Base-by-base conservation (phyloP, 2,888 invertebrate genomes). In the Leptopilina syphax region DNA sequence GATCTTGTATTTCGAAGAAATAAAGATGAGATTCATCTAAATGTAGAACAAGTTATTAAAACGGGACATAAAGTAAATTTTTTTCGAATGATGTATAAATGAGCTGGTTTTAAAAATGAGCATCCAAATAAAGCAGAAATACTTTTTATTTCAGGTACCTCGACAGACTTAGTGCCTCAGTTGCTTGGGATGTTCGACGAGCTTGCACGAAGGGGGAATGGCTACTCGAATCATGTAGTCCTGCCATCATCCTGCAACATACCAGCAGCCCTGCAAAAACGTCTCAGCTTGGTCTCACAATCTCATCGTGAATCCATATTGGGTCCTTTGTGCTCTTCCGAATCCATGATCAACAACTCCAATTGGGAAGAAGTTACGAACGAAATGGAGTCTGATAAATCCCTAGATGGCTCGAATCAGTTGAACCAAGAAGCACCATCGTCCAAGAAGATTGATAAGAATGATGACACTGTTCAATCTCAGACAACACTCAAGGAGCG, bases 131-230 rank as follows among this genome's bases (percentile, higher is more conserved):
- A 76, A 73, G 70, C 3, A 65, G n/a, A 24, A 63, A 50, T 50
- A 13, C 82, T 90, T 89, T 93, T 90, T 86, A 94, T 94, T 68
- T 10, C 95, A 97, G 97, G 97, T 92, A 95, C 96, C 76, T 90
- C 96, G 86, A 95, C 96, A 88, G 97, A 98, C 92, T 93, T 98
- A 92, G 95, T 96, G 91, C 97, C 97, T 81, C 96, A 96, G 86
- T 94, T 97, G 83, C 94, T 98, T 92, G 96, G 96, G 84, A 96
- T 97, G 92, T 97, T 97, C 92, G 97, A 98, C 93, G 96, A 96
- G 84, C 93, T 97, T 85, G 94, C 93, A 65, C 92, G 92, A 68
- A 91, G 92, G 60, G 88, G 86, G 86, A 86, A 88, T 81, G 88
- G 86, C 67, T 86, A 85, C 80, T 80, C 82, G 80, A 85, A 85